Conservation (phyloP, 2,797 vertebrate species). For the Pipistrellus nathusii region DNA sequence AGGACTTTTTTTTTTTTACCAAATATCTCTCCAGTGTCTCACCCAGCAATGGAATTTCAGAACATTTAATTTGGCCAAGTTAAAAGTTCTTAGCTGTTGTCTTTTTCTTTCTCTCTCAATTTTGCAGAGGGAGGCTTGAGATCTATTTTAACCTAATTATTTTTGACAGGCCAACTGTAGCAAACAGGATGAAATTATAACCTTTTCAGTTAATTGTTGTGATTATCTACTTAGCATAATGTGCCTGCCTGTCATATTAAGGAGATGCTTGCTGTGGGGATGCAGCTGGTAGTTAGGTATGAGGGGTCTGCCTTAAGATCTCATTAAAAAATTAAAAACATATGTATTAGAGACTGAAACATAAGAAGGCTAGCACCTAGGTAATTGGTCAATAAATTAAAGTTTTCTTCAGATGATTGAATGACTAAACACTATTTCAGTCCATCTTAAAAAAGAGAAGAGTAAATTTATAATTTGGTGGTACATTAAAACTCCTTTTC, state of each 20-base stretch:
- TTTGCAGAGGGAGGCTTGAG: constrained; percentile 55
- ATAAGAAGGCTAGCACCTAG: background rate
- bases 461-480: background rate
- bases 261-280: constrained; percentile 58
- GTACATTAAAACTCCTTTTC: background rate
- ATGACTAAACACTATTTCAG: background rate
- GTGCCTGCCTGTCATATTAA: constrained; percentile 40
- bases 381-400: background rate
- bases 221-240: constrained; percentile 63
- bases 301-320: background rate
- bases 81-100: constrained; percentile 52
- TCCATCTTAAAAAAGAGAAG: background rate
- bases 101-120: background rate
- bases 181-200: constrained; percentile 70
- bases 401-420: background rate
- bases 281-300: constrained; percentile 42
- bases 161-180: constrained; percentile 62
- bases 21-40: background rate
- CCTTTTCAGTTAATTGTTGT: constrained; percentile 68
- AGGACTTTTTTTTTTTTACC: background rate
- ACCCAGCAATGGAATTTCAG: constrained; percentile 24
- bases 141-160: constrained; percentile 76
- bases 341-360: background rate
- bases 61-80: constrained; percentile 47
- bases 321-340: background rate